Evolutionary conservation across 2,888 invertebrate species (phyloP), one percentile per base, ranked within the genome.

Genomic region (Eristalis pertinax): DNA sequence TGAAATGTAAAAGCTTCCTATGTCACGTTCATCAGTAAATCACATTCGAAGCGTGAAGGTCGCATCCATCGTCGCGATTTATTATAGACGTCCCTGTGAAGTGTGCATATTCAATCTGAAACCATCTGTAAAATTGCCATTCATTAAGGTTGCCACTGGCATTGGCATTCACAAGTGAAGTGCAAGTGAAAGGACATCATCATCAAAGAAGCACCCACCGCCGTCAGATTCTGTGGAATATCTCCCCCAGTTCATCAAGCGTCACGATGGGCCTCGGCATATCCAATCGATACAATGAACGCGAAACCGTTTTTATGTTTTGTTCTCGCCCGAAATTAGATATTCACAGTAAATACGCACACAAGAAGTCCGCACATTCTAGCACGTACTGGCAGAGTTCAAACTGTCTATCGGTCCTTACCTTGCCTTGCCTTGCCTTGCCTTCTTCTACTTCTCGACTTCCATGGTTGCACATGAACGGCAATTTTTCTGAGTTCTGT

Each of bases 331-430:
- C 35, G 56, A 58, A 65, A 78, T 78, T 78, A 64, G 41, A 78
- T 72, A 78, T 78, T 78, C 78, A 78, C 15, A 67, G 60, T 41
- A 29, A 35, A 50, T 58, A 38, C 62, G 60, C 62, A 29, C 32
- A 67, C 62, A 68, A 50, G 50, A 50, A 67, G 67, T 60, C 50
- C 75, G 62, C 29, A 24, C 84, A 84, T 84, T 79, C 79, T 72
- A 56, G 56, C 84, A 84, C 84, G 84, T 84, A 79, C 69, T 56
- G 70, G 60, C 67, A 75, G 79, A 75, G 84, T 84, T 84, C 79
- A 84, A 79, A 50, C 84, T 79, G 75, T 84, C 84, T 75, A 72
- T 84, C 70, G 74, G 35, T 77, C 72, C 77, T 77, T 56, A 26
- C n/a, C 43, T 60, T 62, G 24, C 32, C 26, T 26, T 62, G 24